Percentiles rank a stretch among this genome's conserved stretches.
phyloP scores from a whole-genome alignment of 2,797 vertebrate species.

The Mycteria americana region DNA sequence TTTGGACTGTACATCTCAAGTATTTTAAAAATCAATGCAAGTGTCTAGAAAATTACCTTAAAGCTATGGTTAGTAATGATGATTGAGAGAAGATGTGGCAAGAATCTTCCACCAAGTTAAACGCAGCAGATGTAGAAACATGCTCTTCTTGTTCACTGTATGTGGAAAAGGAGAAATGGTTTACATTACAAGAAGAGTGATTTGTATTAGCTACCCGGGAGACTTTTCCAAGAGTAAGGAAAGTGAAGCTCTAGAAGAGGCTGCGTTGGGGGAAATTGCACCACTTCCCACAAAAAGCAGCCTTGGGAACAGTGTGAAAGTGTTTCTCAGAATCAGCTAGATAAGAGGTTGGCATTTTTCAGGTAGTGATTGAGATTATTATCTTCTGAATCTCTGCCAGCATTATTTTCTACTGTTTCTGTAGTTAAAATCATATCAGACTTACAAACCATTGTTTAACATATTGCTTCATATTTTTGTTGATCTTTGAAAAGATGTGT shows the following conservation, averaged over 20 bases:
- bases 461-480: not conserved
- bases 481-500: not conserved
- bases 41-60: not conserved
- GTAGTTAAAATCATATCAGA: not conserved
- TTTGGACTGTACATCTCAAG: not conserved
- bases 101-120: not conserved
- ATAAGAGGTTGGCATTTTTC: not conserved
- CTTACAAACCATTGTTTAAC: not conserved
- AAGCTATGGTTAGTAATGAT: not conserved
- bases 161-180: not conserved
- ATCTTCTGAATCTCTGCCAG: not conserved
- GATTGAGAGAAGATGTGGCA: not conserved
- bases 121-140: not conserved
- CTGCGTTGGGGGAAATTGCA: not conserved
- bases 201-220: not conserved
- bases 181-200: not conserved
- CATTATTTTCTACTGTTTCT: not conserved
- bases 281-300: not conserved
- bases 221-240: not conserved
- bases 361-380: not conserved
- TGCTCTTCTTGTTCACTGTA: rapidly evolving
- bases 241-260: not conserved
- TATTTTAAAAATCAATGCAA: not conserved
- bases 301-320: not conserved
- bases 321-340: not conserved